Base-by-base conservation (phyloP, 2,797 vertebrate genomes). In the Vireo griseus region DNA sequence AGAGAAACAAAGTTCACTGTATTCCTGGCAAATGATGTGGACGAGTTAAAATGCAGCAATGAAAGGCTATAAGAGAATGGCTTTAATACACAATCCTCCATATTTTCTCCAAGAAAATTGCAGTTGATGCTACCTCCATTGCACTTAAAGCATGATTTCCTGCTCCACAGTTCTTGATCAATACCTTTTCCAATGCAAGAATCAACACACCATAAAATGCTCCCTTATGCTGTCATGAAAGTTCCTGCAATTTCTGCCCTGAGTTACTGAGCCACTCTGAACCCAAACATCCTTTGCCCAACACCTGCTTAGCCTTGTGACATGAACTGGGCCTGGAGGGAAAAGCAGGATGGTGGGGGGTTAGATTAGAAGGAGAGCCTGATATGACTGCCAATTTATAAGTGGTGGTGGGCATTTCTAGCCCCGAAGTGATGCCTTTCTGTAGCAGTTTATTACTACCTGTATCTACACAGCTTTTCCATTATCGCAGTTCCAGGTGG, bases 21-120 rank as follows among this genome's bases (percentile, higher is more conserved):
- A 45, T 73, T 91, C 44, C 52, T 85, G 79, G 28, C 11, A 88
- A 52, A 50, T 51, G 35, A 42, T 59, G 24, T 8, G 11, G 29
- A 65, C 10, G 2, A 73, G 42, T 58, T 83, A 77, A 74, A 92
- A 90, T 52, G 67, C 28, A 91, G 39, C 15, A 55, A 50, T 29
- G 35, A 63, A 68, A 69, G 14, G 12, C 22, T 66, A 22, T 31
- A 54, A 88, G 45, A 84, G 86, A 95, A 95, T 54, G 58, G 29
- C 25, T 94, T 87, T 78, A 55, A 69, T 86, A 66, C 22, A 58
- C 13, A 96, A 51, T 63, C 12, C 25, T 25, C 39, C 12, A 25
- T 75, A 83, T 85, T 88, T 94, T 88, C 45, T 87, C 31, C 21
- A 47, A 37, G 42, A 50, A 80, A 95, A 92, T 81, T 72, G 29